phyloP scores from a whole-genome alignment of 1,140 invertebrate genomes.

The Cardiocondyla obscurior region DNA sequence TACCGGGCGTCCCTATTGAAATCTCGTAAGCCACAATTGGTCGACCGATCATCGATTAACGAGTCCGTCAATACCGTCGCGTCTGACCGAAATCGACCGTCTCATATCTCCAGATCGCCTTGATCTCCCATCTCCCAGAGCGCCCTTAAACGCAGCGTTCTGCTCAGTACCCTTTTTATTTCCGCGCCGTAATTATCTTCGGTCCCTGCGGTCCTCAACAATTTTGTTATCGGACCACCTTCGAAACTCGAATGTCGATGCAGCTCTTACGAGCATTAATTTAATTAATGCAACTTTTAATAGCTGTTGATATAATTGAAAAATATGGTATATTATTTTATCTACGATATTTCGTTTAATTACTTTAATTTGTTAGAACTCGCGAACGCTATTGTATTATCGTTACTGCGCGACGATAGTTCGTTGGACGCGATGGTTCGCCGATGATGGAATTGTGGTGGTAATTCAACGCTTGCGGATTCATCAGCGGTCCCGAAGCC shows the following conservation, averaged over 20 bases:
- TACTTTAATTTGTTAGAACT: not conserved
- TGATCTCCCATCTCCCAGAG: not conserved
- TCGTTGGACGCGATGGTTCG: not conserved
- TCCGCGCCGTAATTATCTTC: not conserved
- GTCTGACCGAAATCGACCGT: not conserved
- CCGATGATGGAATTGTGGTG: conserved; percentile 16
- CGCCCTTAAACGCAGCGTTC: not conserved
- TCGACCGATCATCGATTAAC: conserved; percentile 45
- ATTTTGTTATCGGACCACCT: too few relatives aligned
- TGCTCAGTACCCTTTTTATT: not conserved
- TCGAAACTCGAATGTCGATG: not conserved
- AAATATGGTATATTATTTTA: too few relatives aligned
- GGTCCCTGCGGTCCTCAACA: too few relatives aligned
- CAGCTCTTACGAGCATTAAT: not conserved
- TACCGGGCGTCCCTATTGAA: conserved; percentile 57
- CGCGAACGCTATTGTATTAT: not conserved
- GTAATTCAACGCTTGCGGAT: conserved; percentile 41
- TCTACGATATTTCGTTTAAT: too few relatives aligned
- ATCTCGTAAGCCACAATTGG: conserved; percentile 60
- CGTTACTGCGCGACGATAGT: not conserved
- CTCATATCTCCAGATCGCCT: not conserved
- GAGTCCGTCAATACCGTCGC: conserved; percentile 14
- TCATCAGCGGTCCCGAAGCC: conserved; percentile 32
- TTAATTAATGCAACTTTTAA: not conserved
- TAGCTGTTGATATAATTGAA: not conserved